Evolutionary conservation across 35 echinoderm and acorn worm genomes (phyloP).

Genomic region (Heliocidaris tuberculata): DNA sequence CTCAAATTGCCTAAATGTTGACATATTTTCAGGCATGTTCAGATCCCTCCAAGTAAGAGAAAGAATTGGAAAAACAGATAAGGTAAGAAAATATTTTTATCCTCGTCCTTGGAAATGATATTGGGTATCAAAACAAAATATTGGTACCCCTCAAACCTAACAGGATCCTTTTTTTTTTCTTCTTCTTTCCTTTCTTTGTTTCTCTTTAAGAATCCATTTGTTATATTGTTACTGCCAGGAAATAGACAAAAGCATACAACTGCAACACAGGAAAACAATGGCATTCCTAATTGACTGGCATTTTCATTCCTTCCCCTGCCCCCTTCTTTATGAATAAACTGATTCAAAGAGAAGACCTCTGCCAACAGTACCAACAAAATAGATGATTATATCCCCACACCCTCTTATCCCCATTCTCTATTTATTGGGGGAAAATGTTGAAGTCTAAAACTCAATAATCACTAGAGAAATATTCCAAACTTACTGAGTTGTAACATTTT

Average conservation of each 20-base stretch:
- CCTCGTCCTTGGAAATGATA: neutral
- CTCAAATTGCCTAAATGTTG: slow-evolving; percentile 9
- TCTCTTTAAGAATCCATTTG: neutral
- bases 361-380: too few species aligned
- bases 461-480: too few species aligned
- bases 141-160: neutral
- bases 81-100: neutral
- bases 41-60: neutral
- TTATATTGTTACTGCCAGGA: neutral
- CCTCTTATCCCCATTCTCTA: neutral
- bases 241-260: neutral
- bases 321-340: neutral
- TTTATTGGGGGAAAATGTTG: neutral
- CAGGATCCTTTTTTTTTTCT: neutral
- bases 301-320: neutral
- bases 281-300: too few species aligned
- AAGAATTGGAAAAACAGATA: slow-evolving; percentile 4
- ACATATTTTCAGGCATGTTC: slow-evolving; percentile 11
- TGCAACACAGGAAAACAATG: too few species aligned
- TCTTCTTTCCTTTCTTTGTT: neutral
- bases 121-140: slow-evolving; percentile 4
- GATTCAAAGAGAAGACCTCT: too few species aligned
- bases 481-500: too few species aligned
- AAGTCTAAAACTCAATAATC: neutral
- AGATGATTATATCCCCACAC: neutral